Evolutionary conservation across 2,888 invertebrate species (phyloP).

Genomic region (Scelioninae gen. 1): DNA sequence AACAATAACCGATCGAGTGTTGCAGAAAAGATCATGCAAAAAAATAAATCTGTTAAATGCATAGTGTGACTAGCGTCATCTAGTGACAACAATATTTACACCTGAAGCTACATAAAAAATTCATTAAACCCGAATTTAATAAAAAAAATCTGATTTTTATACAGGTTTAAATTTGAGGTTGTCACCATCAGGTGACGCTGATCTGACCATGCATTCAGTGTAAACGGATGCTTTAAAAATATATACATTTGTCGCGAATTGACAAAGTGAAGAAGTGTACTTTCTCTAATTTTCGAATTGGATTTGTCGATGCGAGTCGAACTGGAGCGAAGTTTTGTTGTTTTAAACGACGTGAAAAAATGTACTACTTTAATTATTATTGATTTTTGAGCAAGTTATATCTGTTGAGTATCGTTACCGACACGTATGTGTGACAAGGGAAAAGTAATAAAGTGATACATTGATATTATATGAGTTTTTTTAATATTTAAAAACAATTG

Average conservation of each 20-base stretch:
- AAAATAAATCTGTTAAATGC: slow-evolving; percentile 8
- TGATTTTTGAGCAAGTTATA: slow-evolving; percentile 45
- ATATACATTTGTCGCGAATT: slow-evolving; percentile 32
- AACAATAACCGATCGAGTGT: slow-evolving; percentile 46
- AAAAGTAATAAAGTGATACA: slow-evolving; percentile 61
- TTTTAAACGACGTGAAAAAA: slow-evolving; percentile 32
- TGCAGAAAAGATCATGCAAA: slow-evolving; percentile 41
- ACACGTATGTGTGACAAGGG: slow-evolving; percentile 50
- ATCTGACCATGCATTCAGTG: too few relatives aligned
- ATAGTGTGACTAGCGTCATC: too few relatives aligned
- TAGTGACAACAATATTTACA: too few relatives aligned
- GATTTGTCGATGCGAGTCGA: slow-evolving; percentile 1
- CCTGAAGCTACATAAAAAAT: too few relatives aligned
- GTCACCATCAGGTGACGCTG: too few relatives aligned
- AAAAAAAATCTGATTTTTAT: too few relatives aligned
- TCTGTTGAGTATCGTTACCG: slow-evolving; percentile 54
- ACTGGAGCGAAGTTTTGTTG: slow-evolving; percentile 17
- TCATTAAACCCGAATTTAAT: too few relatives aligned
- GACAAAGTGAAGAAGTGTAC: slow-evolving; percentile 46
- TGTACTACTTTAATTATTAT: slow-evolving; percentile 55
- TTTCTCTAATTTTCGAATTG: slow-evolving; percentile 40
- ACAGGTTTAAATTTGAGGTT: too few relatives aligned
- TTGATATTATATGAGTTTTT: slow-evolving; percentile 38
- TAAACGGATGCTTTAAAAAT: slow-evolving; percentile 45
- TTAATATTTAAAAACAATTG: not conserved